phyloP scores from a whole-genome alignment of 1,140 invertebrate genomes.

The Caenorhabditis remanei region DNA sequence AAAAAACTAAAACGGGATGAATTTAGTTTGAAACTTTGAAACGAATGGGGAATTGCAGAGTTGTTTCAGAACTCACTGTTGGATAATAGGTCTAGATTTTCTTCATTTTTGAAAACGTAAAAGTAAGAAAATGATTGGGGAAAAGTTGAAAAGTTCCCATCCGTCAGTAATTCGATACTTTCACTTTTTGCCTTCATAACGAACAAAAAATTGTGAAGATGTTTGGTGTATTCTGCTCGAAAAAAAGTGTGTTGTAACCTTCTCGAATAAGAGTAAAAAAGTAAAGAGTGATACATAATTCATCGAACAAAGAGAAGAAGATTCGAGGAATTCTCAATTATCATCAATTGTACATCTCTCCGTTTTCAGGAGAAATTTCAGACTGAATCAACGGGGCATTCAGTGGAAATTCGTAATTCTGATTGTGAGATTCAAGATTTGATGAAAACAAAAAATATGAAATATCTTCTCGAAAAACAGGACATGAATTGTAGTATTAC shows the following conservation, averaged over 20 bases:
- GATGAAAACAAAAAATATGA: no score
- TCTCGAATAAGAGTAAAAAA: neutral
- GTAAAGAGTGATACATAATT: conserved; percentile 9
- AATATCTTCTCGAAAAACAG: no score
- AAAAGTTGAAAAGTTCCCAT: conserved; percentile 43
- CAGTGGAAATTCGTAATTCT: neutral
- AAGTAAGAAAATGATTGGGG: neutral
- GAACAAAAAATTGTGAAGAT: conserved; percentile 34
- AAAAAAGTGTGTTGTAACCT: neutral
- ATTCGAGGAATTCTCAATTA: conserved; percentile 6
- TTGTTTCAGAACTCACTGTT: no score
- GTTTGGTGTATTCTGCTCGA: conserved; percentile 23
- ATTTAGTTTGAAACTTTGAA: neutral
- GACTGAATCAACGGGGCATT: neutral
- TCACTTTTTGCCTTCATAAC: conserved; percentile 3
- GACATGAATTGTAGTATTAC: no score
- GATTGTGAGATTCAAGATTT: no score
- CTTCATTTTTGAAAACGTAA: neutral
- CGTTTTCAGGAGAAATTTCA: neutral
- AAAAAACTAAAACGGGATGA: neutral
- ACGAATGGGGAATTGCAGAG: no score
- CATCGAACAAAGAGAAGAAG: neutral
- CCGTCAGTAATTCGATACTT: conserved; percentile 44
- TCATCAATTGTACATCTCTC: neutral
- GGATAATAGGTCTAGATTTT: no score